phyloP scores from a whole-genome alignment of 2,888 invertebrate species.

The Agrochola lychnidis region DNA sequence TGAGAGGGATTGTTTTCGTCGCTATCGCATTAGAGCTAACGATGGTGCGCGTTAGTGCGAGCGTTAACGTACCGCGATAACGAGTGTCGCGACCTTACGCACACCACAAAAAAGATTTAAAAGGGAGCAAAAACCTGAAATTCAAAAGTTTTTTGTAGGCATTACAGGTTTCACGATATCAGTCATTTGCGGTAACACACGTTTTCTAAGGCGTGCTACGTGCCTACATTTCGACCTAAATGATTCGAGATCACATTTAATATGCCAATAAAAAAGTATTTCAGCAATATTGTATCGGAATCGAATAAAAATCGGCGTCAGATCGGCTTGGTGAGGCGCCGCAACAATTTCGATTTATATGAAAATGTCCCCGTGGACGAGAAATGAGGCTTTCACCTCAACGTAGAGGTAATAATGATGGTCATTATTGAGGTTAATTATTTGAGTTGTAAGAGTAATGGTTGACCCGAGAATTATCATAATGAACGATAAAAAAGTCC shows the following conservation, averaged over 20 bases:
- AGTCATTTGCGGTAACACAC: slow-evolving; percentile 15
- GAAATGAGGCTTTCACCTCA: slow-evolving; percentile 38
- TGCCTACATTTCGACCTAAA: slow-evolving; percentile 17
- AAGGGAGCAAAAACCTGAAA: slow-evolving; percentile 13
- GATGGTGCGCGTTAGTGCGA: slow-evolving; percentile 60
- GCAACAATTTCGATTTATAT: slow-evolving; percentile 65
- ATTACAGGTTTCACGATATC: slow-evolving; percentile 12
- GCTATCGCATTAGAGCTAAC: slow-evolving; percentile 63
- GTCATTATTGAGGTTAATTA: slow-evolving; percentile 55
- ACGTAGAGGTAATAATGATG: slow-evolving; percentile 44
- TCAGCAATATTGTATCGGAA: slow-evolving; percentile 60
- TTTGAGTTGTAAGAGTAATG: slow-evolving; percentile 28
- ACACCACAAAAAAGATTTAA: slow-evolving; percentile 24
- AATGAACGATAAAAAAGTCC: background rate
- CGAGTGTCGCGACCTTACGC: slow-evolving; percentile 38
- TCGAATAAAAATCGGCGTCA: slow-evolving; percentile 58
- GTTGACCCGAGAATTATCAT: slow-evolving; percentile 1
- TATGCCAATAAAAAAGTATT: slow-evolving; percentile 52
- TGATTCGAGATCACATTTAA: slow-evolving; percentile 46
- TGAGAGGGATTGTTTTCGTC: slow-evolving; percentile 62
- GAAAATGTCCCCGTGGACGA: slow-evolving; percentile 55
- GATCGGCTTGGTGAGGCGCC: slow-evolving; percentile 23
- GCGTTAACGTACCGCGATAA: slow-evolving; percentile 49
- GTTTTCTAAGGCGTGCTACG: slow-evolving; percentile 1
- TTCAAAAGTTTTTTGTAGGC: background rate